phyloP scores from a whole-genome alignment of 2,113 vertebrate species.

The Oreochromis aureus region DNA sequence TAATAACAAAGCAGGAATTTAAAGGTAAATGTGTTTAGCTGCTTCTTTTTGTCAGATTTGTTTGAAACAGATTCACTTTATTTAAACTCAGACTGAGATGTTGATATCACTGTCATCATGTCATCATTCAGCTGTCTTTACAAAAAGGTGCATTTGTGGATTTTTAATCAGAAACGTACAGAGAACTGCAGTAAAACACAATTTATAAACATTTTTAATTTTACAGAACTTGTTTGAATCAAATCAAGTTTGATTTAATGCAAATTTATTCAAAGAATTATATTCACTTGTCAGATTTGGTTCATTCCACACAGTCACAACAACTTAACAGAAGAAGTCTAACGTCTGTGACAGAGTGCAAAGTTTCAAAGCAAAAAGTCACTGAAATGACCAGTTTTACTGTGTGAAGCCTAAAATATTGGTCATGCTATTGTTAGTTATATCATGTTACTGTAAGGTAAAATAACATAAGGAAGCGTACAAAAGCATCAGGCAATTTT shows the following conservation, averaged over 20 bases:
- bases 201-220: fast-evolving
- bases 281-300: neutral
- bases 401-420: neutral
- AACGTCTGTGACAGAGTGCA: neutral
- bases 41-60: fast-evolving
- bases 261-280: fast-evolving
- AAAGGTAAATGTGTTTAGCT: neutral
- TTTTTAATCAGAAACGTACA: neutral
- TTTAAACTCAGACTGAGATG: neutral
- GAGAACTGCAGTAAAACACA: neutral
- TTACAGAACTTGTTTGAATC: fast-evolving
- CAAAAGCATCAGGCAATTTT: neutral
- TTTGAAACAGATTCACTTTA: neutral
- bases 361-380: neutral
- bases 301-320: neutral
- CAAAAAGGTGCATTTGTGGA: fast-evolving
- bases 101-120: neutral
- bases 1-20: neutral
- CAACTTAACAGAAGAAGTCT: neutral
- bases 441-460: neutral
- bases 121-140: fast-evolving
- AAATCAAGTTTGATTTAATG: neutral
- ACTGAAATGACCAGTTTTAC: fast-evolving
- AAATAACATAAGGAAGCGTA: neutral
- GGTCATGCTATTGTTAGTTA: neutral